Evolutionary conservation across 2,113 vertebrate species (phyloP).

Genomic region (Sylvilagus bachmani): DNA sequence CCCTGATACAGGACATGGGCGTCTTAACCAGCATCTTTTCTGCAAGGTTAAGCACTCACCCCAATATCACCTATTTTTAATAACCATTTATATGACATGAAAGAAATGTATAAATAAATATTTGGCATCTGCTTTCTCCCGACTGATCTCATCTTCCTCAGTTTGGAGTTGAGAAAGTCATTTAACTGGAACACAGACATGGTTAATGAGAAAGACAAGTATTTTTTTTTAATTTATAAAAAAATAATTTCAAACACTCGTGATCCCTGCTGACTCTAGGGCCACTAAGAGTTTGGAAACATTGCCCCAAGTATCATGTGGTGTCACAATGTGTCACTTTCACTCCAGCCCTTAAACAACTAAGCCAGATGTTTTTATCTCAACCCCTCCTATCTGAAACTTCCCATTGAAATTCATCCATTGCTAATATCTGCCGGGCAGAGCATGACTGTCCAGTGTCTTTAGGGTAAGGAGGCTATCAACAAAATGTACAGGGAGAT

Average conservation of each 20-base stretch:
- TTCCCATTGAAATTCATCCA: neutral
- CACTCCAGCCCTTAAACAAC: neutral
- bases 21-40: too few relatives aligned
- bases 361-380: neutral
- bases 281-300: neutral
- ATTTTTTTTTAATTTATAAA: neutral
- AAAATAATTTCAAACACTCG: constrained; percentile 7
- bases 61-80: neutral
- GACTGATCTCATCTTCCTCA: neutral
- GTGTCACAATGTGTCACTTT: neutral
- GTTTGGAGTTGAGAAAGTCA: neutral
- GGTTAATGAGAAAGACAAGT: neutral
- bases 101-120: neutral
- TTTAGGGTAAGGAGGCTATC: neutral
- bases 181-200: neutral
- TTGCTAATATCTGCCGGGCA: neutral
- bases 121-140: neutral
- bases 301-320: neutral
- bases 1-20: too few relatives aligned
- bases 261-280: too few relatives aligned
- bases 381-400: constrained; percentile 2
- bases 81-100: neutral
- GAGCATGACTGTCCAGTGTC: neutral
- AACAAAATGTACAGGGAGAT: neutral
- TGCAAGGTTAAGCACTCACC: too few relatives aligned